Evolutionary conservation across 2,888 invertebrate genomes (phyloP).

Genomic region (Malthinus flaveolus): DNA sequence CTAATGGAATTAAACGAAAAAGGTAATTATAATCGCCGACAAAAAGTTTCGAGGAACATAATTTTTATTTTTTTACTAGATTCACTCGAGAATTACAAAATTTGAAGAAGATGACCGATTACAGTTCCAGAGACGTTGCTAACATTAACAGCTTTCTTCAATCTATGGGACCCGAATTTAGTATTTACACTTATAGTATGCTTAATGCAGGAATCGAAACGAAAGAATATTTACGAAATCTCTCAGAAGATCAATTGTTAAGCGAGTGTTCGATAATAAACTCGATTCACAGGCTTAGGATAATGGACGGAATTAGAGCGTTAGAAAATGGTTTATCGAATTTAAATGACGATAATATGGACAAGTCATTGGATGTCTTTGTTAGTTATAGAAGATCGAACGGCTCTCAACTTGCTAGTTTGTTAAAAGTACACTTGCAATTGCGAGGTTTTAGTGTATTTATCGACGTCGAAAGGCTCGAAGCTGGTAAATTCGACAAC

Average conservation of each 20-base stretch:
- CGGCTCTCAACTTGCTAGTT: conserved; percentile 94
- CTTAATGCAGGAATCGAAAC: conserved; percentile 90
- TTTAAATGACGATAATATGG: conserved; percentile 75
- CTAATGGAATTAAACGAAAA: conserved; percentile 90
- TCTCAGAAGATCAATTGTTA: conserved; percentile 90
- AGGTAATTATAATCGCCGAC: conserved; percentile 57
- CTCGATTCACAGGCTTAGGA: conserved; percentile 91
- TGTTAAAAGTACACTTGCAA: conserved; percentile 95
- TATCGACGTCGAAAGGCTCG: conserved; percentile 95
- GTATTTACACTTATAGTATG: conserved; percentile 96
- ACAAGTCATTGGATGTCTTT: conserved; percentile 94
- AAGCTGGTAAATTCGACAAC: conserved; percentile 99
- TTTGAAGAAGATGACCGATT: conserved; percentile 94
- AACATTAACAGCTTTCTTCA: conserved; percentile 86
- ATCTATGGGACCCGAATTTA: conserved; percentile 84
- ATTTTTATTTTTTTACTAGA: conserved; percentile 53
- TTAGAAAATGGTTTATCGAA: conserved; percentile 68
- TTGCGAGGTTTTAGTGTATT: conserved; percentile 95
- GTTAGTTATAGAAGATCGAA: conserved; percentile 97
- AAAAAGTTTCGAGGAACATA: neutral
- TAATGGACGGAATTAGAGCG: conserved; percentile 83
- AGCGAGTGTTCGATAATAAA: conserved; percentile 91
- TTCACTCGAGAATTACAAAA: conserved; percentile 92
- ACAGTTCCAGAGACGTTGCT: conserved; percentile 91
- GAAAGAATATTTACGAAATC: conserved; percentile 78